Evolutionary conservation across 2,113 vertebrate genomes (phyloP).

Genomic region (Oncorhynchus keta): DNA sequence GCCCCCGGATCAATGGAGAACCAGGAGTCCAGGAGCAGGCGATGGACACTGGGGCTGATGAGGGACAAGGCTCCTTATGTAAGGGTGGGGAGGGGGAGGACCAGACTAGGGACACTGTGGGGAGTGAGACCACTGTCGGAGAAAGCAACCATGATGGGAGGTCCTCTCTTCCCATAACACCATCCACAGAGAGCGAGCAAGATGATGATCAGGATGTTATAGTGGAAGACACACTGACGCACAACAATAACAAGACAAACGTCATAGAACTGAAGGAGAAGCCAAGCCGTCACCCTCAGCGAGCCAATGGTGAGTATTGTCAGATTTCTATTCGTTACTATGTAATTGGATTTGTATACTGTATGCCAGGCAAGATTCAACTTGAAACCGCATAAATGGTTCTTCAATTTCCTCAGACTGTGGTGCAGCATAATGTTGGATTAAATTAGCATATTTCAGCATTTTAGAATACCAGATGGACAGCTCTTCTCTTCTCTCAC

Average conservation of each 20-base stretch:
- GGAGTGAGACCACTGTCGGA: conserved; percentile 6
- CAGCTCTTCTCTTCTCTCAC: not conserved
- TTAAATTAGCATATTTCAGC: conserved; percentile 33
- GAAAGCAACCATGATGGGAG: conserved; percentile 11
- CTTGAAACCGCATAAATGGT: no score
- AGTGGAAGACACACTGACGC: conserved; percentile 57
- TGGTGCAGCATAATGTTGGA: not conserved
- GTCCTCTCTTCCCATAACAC: conserved; percentile 41
- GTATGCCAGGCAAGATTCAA: not conserved
- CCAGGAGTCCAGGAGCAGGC: not conserved
- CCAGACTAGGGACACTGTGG: conserved; percentile 14
- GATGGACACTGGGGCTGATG: conserved; percentile 3
- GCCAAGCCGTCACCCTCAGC: conserved; percentile 31
- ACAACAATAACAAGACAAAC: conserved; percentile 74
- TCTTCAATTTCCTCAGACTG: not conserved
- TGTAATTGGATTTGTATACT: not conserved
- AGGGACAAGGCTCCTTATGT: conserved; percentile 11
- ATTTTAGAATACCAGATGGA: conserved; percentile 54
- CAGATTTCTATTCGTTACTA: not conserved
- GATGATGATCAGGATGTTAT: conserved; percentile 51
- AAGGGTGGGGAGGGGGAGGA: conserved; percentile 15
- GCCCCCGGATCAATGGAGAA: conserved; percentile 40
- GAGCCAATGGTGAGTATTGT: conserved; percentile 59
- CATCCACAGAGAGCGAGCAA: conserved; percentile 39
- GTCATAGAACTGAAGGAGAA: conserved; percentile 46